phyloP scores from a whole-genome alignment of 2,113 vertebrate species.

The Aptenodytes patagonicus region DNA sequence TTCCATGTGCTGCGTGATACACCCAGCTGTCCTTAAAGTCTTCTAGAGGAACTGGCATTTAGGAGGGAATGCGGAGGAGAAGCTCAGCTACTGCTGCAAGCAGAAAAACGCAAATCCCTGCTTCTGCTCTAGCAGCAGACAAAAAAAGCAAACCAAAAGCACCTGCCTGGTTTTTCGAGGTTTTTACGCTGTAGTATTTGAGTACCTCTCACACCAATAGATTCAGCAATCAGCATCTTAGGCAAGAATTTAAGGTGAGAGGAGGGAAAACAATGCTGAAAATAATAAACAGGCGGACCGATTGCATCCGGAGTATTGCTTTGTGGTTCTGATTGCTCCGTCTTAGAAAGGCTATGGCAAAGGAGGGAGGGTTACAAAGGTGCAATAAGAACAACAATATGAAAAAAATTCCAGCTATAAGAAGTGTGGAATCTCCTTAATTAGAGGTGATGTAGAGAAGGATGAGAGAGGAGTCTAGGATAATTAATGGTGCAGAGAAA shows the following conservation, averaged over 20 bases:
- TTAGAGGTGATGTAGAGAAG: background rate
- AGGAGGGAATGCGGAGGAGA: background rate
- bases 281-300: background rate
- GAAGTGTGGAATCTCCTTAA: conserved; percentile 28
- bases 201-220: background rate
- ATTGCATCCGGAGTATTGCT: background rate
- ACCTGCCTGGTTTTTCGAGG: background rate
- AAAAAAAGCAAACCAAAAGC: background rate
- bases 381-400: background rate
- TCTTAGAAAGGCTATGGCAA: background rate
- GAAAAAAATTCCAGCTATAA: background rate
- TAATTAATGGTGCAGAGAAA: conserved; percentile 36
- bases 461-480: background rate
- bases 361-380: background rate
- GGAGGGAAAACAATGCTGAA: background rate
- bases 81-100: background rate
- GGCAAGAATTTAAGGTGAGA: background rate
- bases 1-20: background rate
- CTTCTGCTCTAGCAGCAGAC: background rate
- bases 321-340: background rate
- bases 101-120: conserved; percentile 11
- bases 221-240: background rate
- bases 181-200: background rate
- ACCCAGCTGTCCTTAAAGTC: background rate
- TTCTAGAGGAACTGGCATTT: background rate